Base-by-base conservation (phyloP, 2,113 vertebrate species). In the Variabilichromis moorii region DNA sequence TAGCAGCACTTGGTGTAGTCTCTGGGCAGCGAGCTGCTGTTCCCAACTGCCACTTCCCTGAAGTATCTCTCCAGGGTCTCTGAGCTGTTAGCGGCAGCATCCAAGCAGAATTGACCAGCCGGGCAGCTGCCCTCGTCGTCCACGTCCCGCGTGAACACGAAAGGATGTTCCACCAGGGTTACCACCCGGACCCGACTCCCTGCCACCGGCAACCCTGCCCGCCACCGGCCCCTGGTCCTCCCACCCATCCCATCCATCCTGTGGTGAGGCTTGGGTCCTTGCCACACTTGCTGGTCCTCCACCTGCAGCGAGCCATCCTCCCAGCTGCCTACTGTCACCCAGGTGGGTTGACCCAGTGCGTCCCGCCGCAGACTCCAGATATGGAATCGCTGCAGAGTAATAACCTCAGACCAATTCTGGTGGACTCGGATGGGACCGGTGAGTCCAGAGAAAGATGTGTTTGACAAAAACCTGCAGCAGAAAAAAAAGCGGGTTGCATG, bases 301-400 rank as follows among this genome's bases (percentile, higher is more conserved):
- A 97, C 90, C 71, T 96, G 94, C 93, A 99, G 95, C 16, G 26
- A 90, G 4, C 97, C 96, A 0, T 95, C 95, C 16, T 50, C 90
- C 98, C 98, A 99, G 86, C 94, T 94, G 71, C 97, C 98, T 90
- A 98, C 96, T 0, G 97, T 98, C 84, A 98, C 97, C 98, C 98
- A 99, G 51, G 97, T 95, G 1, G 98, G 98, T 40, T 96, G 94
- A 0, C 98, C 98, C 47, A 91, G 83, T 0, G 95, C 95, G 17
- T 98, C 97, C 3, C 93, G 93, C 2, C 93, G 95, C 19, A 99
- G 95, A 82, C 97, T 97, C 98, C 98, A 99, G 57, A 98, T 89
- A 1, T 95, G 96, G 91, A 97, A 97, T 9, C 82, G 95, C 73
- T 96, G 97, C 8, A 96, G 94, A 1, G 93, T 93, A 28, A 95